Conservation (phyloP, 2,888 invertebrate species). For the Petrolisthes manimaculis region DNA sequence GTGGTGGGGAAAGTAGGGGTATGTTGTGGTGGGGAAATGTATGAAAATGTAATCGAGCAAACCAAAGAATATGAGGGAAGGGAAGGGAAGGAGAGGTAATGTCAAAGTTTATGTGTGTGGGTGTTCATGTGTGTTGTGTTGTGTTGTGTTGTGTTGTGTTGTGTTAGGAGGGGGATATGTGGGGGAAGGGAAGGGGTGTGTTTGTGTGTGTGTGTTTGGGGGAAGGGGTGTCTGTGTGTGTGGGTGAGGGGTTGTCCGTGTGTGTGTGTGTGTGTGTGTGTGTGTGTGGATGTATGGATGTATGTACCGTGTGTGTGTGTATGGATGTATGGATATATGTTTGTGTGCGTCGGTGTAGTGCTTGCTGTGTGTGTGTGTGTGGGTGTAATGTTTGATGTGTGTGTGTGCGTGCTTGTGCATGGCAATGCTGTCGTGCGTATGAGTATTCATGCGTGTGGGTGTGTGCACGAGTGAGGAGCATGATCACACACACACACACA, state of each 20-base stretch:
- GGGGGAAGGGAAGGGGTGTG: background rate
- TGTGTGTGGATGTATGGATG: background rate
- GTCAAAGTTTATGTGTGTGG: background rate
- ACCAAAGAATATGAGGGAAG: background rate
- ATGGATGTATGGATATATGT: no score
- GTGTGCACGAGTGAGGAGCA: no score
- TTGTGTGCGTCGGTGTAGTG: no score
- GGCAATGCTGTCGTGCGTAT: no score
- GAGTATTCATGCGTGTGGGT: no score
- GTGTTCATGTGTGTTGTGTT: background rate
- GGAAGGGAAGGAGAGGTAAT: background rate
- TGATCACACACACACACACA: no score
- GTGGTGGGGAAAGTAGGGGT: no score
- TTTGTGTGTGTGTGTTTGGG: background rate
- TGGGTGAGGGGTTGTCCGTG: background rate
- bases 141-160: background rate
- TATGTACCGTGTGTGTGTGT: background rate
- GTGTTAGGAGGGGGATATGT: background rate
- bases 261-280: background rate
- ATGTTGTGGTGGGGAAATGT: no score
- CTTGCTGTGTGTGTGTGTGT: no score
- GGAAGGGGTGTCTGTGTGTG: background rate
- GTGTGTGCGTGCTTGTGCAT: no score
- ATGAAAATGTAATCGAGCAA: background rate
- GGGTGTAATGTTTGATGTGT: no score